Conservation (phyloP, 2,888 invertebrate genomes). For the Nasonovia ribisnigri region DNA sequence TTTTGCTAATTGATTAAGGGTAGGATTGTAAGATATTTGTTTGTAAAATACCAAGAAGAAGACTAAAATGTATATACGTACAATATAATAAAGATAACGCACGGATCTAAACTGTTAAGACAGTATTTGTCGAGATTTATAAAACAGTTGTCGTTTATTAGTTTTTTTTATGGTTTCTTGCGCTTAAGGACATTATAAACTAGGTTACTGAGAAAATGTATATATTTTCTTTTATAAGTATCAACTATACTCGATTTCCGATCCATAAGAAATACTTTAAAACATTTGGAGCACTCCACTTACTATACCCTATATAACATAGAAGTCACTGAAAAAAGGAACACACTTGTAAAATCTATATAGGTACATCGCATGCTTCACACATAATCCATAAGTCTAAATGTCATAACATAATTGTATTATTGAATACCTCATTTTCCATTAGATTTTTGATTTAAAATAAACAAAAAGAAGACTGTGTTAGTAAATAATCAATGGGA, state of each 20-base stretch:
- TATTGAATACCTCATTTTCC: background rate
- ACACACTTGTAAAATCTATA: background rate
- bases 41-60: too few species aligned
- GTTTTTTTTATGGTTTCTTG: background rate
- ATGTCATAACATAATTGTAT: too few species aligned
- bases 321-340: background rate
- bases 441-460: background rate
- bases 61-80: too few species aligned
- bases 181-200: background rate
- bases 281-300: background rate
- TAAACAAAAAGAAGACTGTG: background rate
- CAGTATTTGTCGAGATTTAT: background rate
- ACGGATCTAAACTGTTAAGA: background rate
- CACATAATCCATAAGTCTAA: too few species aligned
- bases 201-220: background rate
- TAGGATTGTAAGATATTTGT: too few species aligned
- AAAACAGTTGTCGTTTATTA: background rate
- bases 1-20: too few species aligned
- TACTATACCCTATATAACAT: background rate
- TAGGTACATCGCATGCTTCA: background rate
- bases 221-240: background rate
- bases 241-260: background rate
- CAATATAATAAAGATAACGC: background rate
- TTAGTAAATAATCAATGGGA: background rate
- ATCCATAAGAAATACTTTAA: background rate